Evolutionary conservation across 53 echinoderm and acorn worm species (phyloP).

Genomic region (Zoroaster sp.): DNA sequence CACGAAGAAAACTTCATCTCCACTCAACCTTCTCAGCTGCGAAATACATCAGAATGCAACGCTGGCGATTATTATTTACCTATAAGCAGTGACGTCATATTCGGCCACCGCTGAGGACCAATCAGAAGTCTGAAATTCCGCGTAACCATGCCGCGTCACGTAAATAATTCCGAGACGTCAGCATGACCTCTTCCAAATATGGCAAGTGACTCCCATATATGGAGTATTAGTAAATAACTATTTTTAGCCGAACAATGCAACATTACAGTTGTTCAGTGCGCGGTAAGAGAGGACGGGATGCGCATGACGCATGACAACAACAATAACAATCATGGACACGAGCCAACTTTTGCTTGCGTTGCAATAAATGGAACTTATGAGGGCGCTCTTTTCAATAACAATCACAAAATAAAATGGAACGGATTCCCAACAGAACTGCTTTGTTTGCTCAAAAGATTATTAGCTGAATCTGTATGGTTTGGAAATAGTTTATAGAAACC

Average conservation of each 20-base stretch:
- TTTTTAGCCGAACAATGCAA: constrained; percentile 53
- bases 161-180: constrained; percentile 46
- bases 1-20: background rate
- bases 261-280: background rate
- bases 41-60: constrained; percentile 39
- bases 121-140: constrained; percentile 18
- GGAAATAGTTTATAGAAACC: too few relatives aligned
- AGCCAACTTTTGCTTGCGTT: constrained; percentile 30
- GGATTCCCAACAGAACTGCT: background rate
- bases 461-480: too few relatives aligned
- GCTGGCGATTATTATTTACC: constrained; percentile 21
- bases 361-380: background rate
- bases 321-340: constrained; percentile 6
- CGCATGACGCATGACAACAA: constrained; percentile 13
- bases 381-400: constrained; percentile 10
- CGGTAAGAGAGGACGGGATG: too few relatives aligned
- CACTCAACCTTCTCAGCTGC: constrained; percentile 28
- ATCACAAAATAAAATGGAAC: background rate
- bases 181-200: constrained; percentile 24
- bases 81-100: constrained; percentile 49
- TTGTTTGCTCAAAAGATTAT: too few relatives aligned
- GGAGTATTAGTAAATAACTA: constrained; percentile 63
- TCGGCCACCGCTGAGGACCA: constrained; percentile 28
- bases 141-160: constrained; percentile 59
- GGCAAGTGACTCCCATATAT: constrained; percentile 20